Conservation (phyloP, 2,888 invertebrate species). For the Micoletzkya japonica region DNA sequence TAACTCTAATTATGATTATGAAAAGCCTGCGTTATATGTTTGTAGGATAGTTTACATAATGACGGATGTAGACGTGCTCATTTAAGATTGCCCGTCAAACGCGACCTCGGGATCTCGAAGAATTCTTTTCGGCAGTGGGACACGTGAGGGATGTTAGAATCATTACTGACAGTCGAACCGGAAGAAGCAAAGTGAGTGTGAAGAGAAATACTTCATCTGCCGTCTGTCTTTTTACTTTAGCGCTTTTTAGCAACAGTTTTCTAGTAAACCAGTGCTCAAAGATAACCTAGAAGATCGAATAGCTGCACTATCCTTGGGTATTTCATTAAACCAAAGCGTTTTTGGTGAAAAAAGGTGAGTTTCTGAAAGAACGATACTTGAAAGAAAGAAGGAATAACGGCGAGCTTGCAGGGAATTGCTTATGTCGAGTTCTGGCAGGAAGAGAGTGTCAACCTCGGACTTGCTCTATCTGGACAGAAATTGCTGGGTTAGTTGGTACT, state of each 20-base stretch:
- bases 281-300: not conserved
- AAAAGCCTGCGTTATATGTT: no score
- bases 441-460: slow-evolving; percentile 75
- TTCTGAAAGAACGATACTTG: no score
- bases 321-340: no score
- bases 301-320: not conserved
- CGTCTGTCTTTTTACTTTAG: not conserved
- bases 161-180: slow-evolving; percentile 97
- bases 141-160: slow-evolving; percentile 93
- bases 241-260: not conserved
- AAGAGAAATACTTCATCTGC: no score
- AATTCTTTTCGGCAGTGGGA: slow-evolving; percentile 97
- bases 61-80: no score
- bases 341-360: no score
- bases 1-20: no score
- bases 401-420: slow-evolving; percentile 79
- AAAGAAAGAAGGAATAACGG: not conserved
- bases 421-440: slow-evolving; percentile 98
- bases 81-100: slow-evolving; percentile 54
- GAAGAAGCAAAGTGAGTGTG: slow-evolving; percentile 78
- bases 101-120: slow-evolving; percentile 70
- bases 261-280: not conserved
- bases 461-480: slow-evolving; percentile 93
- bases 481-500: slow-evolving; percentile 72
- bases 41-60: no score